Percentiles rank a stretch among this genome's conserved stretches.
Conservation (phyloP, 2,888 invertebrate genomes). For the Aquatica leii region DNA sequence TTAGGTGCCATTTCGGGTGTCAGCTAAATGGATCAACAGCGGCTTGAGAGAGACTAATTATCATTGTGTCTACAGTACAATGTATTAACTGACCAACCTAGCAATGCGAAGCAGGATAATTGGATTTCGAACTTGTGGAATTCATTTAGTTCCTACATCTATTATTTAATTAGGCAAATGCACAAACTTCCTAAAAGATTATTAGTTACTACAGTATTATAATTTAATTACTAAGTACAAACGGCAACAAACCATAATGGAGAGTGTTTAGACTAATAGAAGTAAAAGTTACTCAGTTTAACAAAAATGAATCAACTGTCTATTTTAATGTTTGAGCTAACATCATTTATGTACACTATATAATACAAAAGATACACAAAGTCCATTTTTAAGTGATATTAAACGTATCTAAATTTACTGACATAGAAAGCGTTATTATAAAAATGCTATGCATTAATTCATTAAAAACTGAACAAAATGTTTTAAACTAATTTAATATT, state of each 20-base stretch:
- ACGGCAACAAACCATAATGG: not conserved
- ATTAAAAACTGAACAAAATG: too few species aligned
- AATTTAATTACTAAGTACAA: slow-evolving; percentile 2
- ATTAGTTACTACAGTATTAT: slow-evolving; percentile 13
- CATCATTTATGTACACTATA: too few species aligned
- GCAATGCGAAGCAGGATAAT: slow-evolving; percentile 43
- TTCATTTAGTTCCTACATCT: slow-evolving; percentile 45
- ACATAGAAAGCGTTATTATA: too few species aligned
- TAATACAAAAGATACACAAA: too few species aligned
- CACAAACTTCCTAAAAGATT: slow-evolving; percentile 29
- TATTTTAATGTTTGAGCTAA: too few species aligned
- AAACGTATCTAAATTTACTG: too few species aligned
- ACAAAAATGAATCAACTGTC: too few species aligned
- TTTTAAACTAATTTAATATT: too few species aligned
- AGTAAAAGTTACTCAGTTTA: too few species aligned
- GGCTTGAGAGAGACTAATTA: slow-evolving; percentile 37
- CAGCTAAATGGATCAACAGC: slow-evolving; percentile 32
- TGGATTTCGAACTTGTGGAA: slow-evolving; percentile 44
- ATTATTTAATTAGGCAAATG: slow-evolving; percentile 41
- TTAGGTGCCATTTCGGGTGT: slow-evolving; percentile 31
- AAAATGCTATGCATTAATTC: too few species aligned
- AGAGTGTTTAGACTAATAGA: too few species aligned
- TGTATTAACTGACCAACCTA: slow-evolving; percentile 45
- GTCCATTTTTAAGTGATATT: too few species aligned
- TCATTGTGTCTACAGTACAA: slow-evolving; percentile 44